phyloP scores from a whole-genome alignment of 2,888 invertebrate genomes.

The Ceramica pisi region DNA sequence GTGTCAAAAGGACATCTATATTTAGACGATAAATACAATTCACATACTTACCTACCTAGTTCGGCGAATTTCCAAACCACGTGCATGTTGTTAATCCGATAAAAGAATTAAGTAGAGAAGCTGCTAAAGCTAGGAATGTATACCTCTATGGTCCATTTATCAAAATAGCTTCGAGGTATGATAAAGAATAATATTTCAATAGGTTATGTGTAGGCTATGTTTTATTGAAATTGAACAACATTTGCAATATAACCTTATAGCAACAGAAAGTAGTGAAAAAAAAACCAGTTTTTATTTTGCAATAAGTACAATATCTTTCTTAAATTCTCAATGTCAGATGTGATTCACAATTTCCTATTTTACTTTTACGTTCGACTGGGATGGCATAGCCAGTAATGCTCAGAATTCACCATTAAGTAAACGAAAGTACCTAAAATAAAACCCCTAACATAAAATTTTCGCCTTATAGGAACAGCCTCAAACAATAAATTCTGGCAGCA shows the following conservation, averaged over 20 bases:
- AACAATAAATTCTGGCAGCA: constrained; percentile 50
- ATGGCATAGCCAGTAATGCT: background rate
- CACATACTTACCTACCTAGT: too few species aligned
- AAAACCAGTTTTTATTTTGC: too few species aligned
- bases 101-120: background rate
- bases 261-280: background rate
- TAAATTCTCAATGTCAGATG: too few species aligned
- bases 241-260: too few species aligned
- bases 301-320: too few species aligned
- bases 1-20: background rate
- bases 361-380: background rate
- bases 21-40: background rate
- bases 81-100: background rate
- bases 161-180: background rate
- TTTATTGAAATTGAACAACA: too few species aligned
- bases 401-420: background rate
- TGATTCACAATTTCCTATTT: background rate
- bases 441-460: constrained; percentile 5
- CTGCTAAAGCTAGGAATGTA: background rate
- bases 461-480: constrained; percentile 18
- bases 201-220: too few species aligned
- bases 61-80: background rate
- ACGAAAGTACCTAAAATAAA: constrained; percentile 4
- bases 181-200: background rate
- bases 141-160: background rate